Evolutionary conservation across 1,140 invertebrate genomes (phyloP).

Genomic region (Argopecten irradians): DNA sequence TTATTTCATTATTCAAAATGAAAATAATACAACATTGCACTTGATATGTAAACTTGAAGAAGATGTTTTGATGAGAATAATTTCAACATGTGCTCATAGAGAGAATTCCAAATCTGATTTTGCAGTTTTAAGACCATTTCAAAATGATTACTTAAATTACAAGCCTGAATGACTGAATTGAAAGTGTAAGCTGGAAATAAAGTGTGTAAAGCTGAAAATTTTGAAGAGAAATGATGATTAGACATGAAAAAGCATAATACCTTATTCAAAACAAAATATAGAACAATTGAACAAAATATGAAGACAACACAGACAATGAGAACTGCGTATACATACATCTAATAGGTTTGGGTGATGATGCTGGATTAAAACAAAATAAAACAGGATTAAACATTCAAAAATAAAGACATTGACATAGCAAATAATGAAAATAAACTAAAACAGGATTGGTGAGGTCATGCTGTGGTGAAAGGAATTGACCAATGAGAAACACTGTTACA

Average conservation of each 20-base stretch:
- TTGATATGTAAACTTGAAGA: too few species aligned
- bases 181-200: conserved; percentile 1
- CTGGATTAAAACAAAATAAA: background rate
- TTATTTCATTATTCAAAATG: too few species aligned
- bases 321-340: background rate
- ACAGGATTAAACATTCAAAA: background rate
- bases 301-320: background rate
- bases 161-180: background rate
- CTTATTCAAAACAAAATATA: background rate
- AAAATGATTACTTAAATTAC: background rate
- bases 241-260: conserved; percentile 1
- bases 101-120: background rate
- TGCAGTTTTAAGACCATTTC: conserved; percentile 12
- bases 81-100: background rate
- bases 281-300: background rate
- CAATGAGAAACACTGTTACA: conserved; percentile 17
- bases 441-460: background rate
- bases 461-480: conserved; percentile 15
- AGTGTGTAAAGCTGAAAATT: background rate
- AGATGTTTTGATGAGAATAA: background rate
- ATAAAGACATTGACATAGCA: background rate
- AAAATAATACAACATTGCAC: too few species aligned
- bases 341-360: background rate
- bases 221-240: background rate
- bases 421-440: background rate